phyloP scores from a whole-genome alignment of 2,797 vertebrate genomes.

The Phoebastria nigripes region DNA sequence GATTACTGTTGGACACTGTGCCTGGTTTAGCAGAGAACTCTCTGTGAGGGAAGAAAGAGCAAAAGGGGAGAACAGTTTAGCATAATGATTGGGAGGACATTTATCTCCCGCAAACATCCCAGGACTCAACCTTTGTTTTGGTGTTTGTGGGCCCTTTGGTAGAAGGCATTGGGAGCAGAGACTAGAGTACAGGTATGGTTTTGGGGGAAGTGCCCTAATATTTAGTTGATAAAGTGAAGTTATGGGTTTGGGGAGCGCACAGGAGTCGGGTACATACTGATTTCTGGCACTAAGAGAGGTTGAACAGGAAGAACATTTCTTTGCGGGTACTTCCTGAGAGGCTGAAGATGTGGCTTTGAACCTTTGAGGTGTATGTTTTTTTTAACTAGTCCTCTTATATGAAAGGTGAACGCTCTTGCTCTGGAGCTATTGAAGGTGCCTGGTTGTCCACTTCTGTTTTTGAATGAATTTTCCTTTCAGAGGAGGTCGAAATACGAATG shows the following conservation, averaged over 20 bases:
- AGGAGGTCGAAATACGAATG: fast-evolving
- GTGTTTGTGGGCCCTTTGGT: not conserved
- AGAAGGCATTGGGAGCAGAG: not conserved
- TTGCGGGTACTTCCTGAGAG: not conserved
- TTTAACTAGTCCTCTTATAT: not conserved
- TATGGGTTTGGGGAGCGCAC: not conserved
- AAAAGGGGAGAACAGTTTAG: not conserved
- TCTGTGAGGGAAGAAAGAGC: not conserved
- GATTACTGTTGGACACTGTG: not conserved
- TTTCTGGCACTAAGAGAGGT: not conserved
- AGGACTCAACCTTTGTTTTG: not conserved
- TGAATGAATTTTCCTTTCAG: not conserved
- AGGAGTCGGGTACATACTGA: not conserved
- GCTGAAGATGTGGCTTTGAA: not conserved
- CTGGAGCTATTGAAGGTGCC: not conserved
- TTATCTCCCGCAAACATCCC: not conserved
- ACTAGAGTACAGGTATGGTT: not conserved
- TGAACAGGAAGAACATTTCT: not conserved
- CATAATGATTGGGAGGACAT: not conserved
- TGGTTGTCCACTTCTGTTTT: not conserved
- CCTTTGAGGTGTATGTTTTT: not conserved
- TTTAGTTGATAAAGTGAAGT: not conserved
- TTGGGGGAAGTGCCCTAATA: not conserved
- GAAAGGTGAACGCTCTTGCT: not conserved
- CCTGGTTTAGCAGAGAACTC: not conserved